Base-by-base conservation (phyloP, 2,797 vertebrate species). In the Pseudotriccus pelzelni region DNA sequence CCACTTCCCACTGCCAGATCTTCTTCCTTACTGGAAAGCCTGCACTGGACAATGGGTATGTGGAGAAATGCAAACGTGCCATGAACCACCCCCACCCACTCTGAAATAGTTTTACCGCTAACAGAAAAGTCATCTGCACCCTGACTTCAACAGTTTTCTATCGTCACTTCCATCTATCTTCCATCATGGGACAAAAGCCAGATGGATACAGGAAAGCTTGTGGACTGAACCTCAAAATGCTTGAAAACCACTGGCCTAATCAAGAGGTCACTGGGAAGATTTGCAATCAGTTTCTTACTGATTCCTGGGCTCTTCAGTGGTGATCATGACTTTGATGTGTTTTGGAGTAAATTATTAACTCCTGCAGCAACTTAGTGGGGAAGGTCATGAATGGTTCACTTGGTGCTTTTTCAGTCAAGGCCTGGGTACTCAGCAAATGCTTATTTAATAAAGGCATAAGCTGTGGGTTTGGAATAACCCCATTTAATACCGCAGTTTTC, bases 251-350 rank as follows among this genome's bases (percentile, higher is more conserved):
- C 43, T n/a, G 25, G 21, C 11, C 39, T 50, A 30, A 23, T 53
- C 14, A 53, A 73, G 25, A 7, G 15, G 16, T 50, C 25, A 44
- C 49, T 10, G 7, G 32, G 34, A 84, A 62, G 39, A 62, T 50
- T 36, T 78, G 9, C 52, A 39, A n/a, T 34, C 28, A 37, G 7
- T 49, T 81, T 66, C 27, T 74, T 53, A 62, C 2, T 7, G 18
- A 6, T 18, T 66, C 28, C 9, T 24, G 21, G 23, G 10, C 12
- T 17, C n/a, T 84, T 60, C 74, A 47, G 13, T n/a, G 12, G 41
- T 1, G 2, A 28, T 60, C 30, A 39, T 1, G 2, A 52, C 3
- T 0, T 47, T 53, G 16, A 56, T 3, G 6, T 39, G 7, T 67
- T 80, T 47, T 6, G 4, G 30, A 60, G 21, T 59, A 81, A 81